These are phyloP conservation scores for Microctenopoma stevenorrisi DNA, from an alignment of 2,797 vertebrate species.

Conservation along the genomic window DNA sequence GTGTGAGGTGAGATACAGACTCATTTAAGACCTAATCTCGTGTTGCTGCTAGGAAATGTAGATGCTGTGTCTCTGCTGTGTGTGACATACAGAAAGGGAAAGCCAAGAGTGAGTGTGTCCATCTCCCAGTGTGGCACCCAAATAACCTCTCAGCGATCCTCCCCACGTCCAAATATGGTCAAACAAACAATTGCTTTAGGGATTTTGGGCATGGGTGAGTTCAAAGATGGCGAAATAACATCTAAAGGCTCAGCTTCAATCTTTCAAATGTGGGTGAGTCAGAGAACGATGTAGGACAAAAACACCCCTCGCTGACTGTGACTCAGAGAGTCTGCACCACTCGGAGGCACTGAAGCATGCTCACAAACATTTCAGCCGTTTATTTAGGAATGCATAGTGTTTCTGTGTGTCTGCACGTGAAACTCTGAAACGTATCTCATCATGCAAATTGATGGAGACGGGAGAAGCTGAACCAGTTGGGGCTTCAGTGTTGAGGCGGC, in stretches of 20 bases:
- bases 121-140: constrained; percentile 54
- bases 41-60: constrained; percentile 33
- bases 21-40: constrained; percentile 64
- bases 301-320: constrained; percentile 61
- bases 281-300: constrained; percentile 64
- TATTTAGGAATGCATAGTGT: constrained; percentile 58
- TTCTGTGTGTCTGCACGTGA: constrained; percentile 32
- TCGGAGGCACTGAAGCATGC: constrained; percentile 55
- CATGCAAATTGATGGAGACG: constrained; percentile 55
- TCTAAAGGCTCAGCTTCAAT: constrained; percentile 58
- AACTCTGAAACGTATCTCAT: constrained; percentile 41
- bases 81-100: constrained; percentile 1
- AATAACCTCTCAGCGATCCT: constrained; percentile 59
- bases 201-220: constrained; percentile 46
- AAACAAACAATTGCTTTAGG: constrained; percentile 54
- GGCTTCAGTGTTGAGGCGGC: constrained; percentile 43
- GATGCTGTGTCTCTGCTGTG: constrained; percentile 9
- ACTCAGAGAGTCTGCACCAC: constrained; percentile 61
- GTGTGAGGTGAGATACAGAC: constrained; percentile 70
- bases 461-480: neutral
- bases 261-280: constrained; percentile 63
- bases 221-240: constrained; percentile 67
- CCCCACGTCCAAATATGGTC: constrained; percentile 69
- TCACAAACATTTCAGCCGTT: constrained; percentile 46
- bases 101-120: constrained; percentile 23